These are phyloP conservation scores for Galemys pyrenaicus DNA, from an alignment of 2,113 vertebrate species.

Conservation along the genomic window DNA sequence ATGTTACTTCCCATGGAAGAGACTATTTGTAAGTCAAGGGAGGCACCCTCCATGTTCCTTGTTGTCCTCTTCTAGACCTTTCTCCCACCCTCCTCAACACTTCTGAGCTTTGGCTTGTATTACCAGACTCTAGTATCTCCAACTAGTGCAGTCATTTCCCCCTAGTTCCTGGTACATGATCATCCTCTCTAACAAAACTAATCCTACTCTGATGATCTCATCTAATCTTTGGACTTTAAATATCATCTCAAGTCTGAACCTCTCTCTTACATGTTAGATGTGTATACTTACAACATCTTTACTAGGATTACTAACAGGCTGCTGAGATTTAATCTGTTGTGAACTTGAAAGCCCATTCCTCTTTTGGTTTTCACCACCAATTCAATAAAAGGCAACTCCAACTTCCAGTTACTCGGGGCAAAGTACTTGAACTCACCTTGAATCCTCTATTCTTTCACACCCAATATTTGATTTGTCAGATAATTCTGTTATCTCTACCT, in stretches of 20 bases:
- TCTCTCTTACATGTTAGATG: not conserved
- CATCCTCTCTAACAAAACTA: not conserved
- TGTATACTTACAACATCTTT: not conserved
- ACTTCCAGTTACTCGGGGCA: not conserved
- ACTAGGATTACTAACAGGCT: not conserved
- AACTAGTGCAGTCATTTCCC: not conserved
- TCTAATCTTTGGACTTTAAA: not conserved
- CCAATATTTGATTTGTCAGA: not conserved
- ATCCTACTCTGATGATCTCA: not conserved
- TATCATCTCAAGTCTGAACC: not conserved
- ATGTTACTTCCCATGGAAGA: not conserved
- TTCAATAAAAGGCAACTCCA: not conserved
- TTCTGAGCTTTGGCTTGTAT: not conserved
- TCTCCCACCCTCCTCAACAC: not conserved
- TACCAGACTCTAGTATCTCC: not conserved
- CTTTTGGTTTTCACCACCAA: not conserved
- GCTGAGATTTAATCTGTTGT: not conserved
- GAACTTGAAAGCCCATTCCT: not conserved
- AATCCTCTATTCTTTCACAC: not conserved
- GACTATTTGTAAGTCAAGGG: not conserved
- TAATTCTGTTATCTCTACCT: not conserved
- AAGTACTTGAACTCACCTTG: not conserved
- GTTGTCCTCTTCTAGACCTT: not conserved
- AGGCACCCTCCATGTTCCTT: not conserved
- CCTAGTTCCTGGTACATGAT: not conserved